These are phyloP conservation scores for Pogonognathellus flavescens DNA, from an alignment of 1,140 invertebrate species.

Conservation along the genomic window DNA sequence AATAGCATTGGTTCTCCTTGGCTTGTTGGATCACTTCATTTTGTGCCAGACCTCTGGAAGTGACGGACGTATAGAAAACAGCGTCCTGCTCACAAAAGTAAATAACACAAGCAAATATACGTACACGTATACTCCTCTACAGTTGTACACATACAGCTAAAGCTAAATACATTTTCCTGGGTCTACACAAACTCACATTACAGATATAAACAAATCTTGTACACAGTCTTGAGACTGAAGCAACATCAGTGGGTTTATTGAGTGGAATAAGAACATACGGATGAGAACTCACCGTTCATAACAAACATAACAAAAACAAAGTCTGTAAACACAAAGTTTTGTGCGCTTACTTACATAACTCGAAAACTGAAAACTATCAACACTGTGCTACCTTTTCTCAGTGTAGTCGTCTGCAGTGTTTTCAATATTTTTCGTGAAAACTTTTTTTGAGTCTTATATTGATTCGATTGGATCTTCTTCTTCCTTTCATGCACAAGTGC, in stretches of 20 bases:
- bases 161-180: neutral
- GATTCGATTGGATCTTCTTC: too few relatives aligned
- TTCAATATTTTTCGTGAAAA: too few relatives aligned
- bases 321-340: neutral
- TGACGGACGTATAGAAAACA: constrained; percentile 14
- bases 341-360: neutral
- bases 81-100: neutral
- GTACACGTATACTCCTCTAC: neutral
- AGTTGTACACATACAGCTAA: neutral
- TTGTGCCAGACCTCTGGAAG: constrained; percentile 38
- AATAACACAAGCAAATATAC: neutral
- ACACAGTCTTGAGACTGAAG: neutral
- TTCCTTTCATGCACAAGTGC: too few relatives aligned
- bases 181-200: neutral
- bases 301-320: too few relatives aligned
- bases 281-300: neutral
- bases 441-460: too few relatives aligned
- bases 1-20: neutral
- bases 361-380: neutral
- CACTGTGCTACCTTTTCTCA: neutral
- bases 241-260: neutral
- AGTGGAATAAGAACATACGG: constrained; percentile 1
- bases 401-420: too few relatives aligned
- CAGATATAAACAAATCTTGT: neutral
- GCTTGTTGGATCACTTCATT: constrained; percentile 23